Evolutionary conservation across 2,113 vertebrate genomes (phyloP).

Genomic region (Bufo gargarizans): DNA sequence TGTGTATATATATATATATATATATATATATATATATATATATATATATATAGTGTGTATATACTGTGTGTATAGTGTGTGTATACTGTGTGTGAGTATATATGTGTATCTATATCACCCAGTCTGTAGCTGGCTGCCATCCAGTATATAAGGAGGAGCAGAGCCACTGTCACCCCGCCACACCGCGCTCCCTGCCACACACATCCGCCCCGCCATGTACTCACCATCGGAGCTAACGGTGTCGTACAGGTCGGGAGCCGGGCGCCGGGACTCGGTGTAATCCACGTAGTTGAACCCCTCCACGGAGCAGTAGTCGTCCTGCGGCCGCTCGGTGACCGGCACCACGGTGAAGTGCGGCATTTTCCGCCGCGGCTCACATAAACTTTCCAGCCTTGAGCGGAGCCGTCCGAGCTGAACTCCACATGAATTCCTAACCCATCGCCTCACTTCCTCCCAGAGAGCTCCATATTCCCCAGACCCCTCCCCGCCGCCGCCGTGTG

Average conservation of each 20-base stretch:
- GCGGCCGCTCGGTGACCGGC: conserved; percentile 84
- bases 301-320: conserved; percentile 83
- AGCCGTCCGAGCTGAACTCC: conserved; percentile 60
- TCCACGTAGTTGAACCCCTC: conserved; percentile 93
- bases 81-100: too few species aligned
- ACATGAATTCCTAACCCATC: conserved; percentile 90
- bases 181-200: too few species aligned
- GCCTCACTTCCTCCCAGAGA: conserved; percentile 91
- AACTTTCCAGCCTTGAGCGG: conserved; percentile 65
- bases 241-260: conserved; percentile 77
- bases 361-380: conserved; percentile 46
- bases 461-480: background rate
- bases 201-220: conserved; percentile 45
- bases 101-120: too few species aligned
- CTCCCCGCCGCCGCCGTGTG: background rate
- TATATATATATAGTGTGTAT: too few species aligned
- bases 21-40: too few species aligned
- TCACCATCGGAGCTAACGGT: conserved; percentile 88
- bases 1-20: too few species aligned
- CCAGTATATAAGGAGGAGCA: too few species aligned
- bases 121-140: too few species aligned
- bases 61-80: too few species aligned
- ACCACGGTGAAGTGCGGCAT: conserved; percentile 97
- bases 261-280: conserved; percentile 80
- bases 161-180: too few species aligned